Evolutionary conservation across 1,140 invertebrate species (phyloP), one percentile per base, ranked within the genome.

Genomic region (Pemphigus obesinymphae): DNA sequence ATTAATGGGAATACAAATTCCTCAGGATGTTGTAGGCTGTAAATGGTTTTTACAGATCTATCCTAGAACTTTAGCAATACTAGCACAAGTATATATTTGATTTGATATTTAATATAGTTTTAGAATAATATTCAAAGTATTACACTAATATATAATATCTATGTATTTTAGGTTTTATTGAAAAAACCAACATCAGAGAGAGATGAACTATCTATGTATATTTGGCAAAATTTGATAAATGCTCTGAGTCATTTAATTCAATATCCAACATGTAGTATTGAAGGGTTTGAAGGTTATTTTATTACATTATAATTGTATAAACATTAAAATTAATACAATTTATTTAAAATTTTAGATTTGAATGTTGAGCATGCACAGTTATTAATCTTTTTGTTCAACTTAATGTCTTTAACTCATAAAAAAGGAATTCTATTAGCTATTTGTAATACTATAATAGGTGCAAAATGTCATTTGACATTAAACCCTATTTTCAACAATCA

Each of bases 291-390:
- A 80, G 76, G 76, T 80, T 63, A 63, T 29, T 78, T 50, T 34
- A 5, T 50, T 31, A 10, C 20, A 34, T 63, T 17, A 17, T 34
- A 1, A n/a, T 34, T 63, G 4, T 34, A 31, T 4, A 4, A 68
- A 8, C 45, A 10, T 15, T 70, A 40, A 23, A 26, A 29, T 17
- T 3, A 29, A 8, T 70, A 26, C 17, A 4, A 1, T 43, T 17
- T 40, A 40, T 68, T 75, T 40, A n/a, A n/a, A n/a, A 84, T 90
- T 89, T 58, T 88, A 93, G 96, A 97, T 89, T 88, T 99, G 48
- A 98, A 98, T 88, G 95, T 98, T 13, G 97, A 99, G 87, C 97
- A 99, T 88, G 93, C 96, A 0, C 96, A 98, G 86, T 88, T 98
- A 13, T 88, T 99, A 83, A 89, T 99, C 0, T 97, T 98, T 86